phyloP scores from a whole-genome alignment of 2,113 vertebrate species.

The Vulpes vulpes region DNA sequence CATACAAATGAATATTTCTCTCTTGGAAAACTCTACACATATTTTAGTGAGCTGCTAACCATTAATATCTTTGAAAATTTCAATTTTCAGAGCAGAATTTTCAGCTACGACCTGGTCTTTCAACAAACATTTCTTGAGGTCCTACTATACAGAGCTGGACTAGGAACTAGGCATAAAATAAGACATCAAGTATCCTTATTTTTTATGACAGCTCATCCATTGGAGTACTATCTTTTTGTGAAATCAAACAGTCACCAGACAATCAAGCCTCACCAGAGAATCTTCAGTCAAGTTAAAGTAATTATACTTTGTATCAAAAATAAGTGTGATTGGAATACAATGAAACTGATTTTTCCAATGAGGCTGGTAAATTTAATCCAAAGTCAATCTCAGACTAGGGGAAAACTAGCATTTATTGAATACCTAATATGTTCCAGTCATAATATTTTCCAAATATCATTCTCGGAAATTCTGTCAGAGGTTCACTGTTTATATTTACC shows the following conservation, averaged over 20 bases:
- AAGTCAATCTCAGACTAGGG: not conserved
- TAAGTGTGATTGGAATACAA: not conserved
- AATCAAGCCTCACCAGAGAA: not conserved
- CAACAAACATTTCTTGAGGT: not conserved
- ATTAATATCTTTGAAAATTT: not conserved
- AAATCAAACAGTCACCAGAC: not conserved
- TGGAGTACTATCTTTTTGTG: not conserved
- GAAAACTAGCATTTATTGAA: conserved; percentile 36
- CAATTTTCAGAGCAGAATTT: not conserved
- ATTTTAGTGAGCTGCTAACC: not conserved
- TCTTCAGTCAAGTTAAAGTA: not conserved
- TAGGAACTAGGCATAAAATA: not conserved
- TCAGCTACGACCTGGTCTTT: not conserved
- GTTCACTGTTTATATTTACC: not conserved
- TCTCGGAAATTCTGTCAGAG: conserved; percentile 1
- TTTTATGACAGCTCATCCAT: not conserved
- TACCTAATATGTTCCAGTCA: not conserved
- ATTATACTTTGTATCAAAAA: not conserved
- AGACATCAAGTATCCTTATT: not conserved
- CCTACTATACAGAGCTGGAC: not conserved
- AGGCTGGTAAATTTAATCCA: not conserved
- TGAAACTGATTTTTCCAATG: conserved; percentile 15
- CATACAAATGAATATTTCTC: not conserved
- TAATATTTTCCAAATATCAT: not conserved
- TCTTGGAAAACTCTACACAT: not conserved